Conservation (phyloP, 2,113 vertebrate species). For the Elanus axillaris region DNA sequence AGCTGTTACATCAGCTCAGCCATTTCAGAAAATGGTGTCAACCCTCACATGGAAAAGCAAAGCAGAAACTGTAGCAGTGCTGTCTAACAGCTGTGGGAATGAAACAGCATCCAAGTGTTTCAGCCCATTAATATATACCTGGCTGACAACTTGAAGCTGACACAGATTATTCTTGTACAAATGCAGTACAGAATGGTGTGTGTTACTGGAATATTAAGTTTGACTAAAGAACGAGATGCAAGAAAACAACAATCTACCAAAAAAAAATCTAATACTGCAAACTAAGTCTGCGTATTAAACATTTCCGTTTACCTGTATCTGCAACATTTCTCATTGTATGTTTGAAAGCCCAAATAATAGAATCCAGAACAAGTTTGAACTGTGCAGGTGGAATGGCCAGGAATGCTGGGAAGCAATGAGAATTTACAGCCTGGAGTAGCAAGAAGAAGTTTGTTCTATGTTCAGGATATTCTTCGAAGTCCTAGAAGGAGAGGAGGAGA, state of each 20-base stretch:
- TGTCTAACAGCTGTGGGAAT: not conserved
- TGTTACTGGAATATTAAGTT: not conserved
- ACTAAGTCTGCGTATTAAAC: not conserved
- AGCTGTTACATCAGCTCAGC: not conserved
- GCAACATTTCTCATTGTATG: conserved; percentile 99
- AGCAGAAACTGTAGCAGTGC: not conserved
- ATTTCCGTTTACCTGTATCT: conserved; percentile 84
- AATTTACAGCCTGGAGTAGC: conserved; percentile 97
- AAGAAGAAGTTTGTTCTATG: conserved; percentile 99
- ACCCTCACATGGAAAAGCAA: not conserved
- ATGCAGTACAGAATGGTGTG: not conserved
- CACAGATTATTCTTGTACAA: not conserved
- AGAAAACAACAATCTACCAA: not conserved
- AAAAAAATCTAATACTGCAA: not conserved
- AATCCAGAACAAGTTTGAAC: conserved; percentile 98
- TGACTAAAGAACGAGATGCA: not conserved
- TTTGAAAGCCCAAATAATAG: conserved; percentile 99
- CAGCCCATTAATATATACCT: not conserved
- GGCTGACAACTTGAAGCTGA: not conserved
- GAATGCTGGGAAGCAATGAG: conserved; percentile 98
- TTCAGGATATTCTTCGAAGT: conserved; percentile 98
- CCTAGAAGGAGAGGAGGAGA: conserved; percentile 61
- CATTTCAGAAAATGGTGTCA: not conserved
- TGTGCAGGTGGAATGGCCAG: conserved; percentile 97
- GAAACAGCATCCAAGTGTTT: not conserved